A percentile compares a stretch with the other conserved stretches of the same genome.
Conservation (phyloP, 64 coral and sea anemone species). For the Dendronephthya gigantea region DNA sequence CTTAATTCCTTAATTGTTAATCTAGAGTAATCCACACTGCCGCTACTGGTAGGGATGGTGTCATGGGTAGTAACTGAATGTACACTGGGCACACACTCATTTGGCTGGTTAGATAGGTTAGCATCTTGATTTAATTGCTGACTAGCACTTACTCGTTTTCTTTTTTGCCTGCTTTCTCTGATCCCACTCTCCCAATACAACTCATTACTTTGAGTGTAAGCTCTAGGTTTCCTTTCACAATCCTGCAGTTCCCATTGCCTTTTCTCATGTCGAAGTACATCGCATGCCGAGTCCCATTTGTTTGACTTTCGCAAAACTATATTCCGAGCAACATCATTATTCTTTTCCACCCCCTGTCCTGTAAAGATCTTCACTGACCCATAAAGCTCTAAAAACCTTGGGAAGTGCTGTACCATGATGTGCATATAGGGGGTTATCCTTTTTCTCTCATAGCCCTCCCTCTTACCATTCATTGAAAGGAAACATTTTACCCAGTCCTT, state of each 20-base stretch:
- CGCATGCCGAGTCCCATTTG: neutral
- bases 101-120: too few relatives aligned
- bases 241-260: neutral
- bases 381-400: too few relatives aligned
- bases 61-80: too few relatives aligned
- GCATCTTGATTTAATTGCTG: too few relatives aligned
- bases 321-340: too few relatives aligned
- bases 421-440: too few relatives aligned
- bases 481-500: neutral
- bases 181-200: conserved; percentile 12
- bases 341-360: too few relatives aligned
- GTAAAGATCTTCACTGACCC: too few relatives aligned
- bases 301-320: neutral
- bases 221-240: neutral
- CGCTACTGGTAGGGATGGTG: too few relatives aligned
- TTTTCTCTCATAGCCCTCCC: too few relatives aligned
- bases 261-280: neutral
- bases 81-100: too few relatives aligned
- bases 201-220: neutral
- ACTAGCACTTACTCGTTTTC: neutral
- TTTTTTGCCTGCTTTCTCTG: neutral
- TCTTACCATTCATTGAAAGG: neutral
- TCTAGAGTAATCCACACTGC: neutral
- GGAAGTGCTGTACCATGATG: too few relatives aligned
- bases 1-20: neutral